Conservation (phyloP, 2,888 invertebrate genomes). For the Aphodius granarius region DNA sequence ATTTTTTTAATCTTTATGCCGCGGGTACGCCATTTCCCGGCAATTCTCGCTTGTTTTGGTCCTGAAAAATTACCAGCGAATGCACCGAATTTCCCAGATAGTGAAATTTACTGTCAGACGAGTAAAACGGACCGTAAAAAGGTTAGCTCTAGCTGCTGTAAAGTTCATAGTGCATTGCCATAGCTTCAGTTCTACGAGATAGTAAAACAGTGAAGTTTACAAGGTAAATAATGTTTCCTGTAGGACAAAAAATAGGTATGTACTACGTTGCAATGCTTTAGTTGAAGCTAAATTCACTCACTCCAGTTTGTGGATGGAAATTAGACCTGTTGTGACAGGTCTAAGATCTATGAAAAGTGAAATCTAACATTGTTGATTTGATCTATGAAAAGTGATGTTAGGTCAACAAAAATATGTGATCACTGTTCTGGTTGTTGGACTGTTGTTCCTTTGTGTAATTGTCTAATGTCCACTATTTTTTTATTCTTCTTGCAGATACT, state of each 20-base stretch:
- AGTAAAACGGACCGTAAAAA: not conserved
- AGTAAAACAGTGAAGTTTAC: too few species aligned
- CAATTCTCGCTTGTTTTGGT: not conserved
- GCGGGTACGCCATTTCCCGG: not conserved
- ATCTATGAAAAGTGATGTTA: too few species aligned
- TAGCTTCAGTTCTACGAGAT: not conserved
- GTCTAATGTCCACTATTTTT: not conserved
- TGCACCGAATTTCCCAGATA: not conserved
- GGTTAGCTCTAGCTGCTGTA: not conserved
- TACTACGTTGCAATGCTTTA: too few species aligned
- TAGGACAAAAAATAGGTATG: too few species aligned
- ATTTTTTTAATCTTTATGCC: not conserved
- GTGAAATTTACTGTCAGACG: not conserved
- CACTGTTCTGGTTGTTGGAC: too few species aligned
- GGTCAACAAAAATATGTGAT: too few species aligned
- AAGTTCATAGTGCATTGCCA: not conserved
- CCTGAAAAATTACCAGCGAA: not conserved
- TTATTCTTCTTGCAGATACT: conserved; percentile 71
- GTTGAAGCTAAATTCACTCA: too few species aligned
- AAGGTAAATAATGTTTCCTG: too few species aligned
- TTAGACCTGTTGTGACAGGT: too few species aligned
- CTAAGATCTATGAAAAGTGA: not conserved
- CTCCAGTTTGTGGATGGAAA: too few species aligned
- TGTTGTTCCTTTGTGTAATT: too few species aligned
- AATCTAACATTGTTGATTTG: too few species aligned